A percentile compares a stretch with the other conserved stretches of the same genome.
Evolutionary conservation across 2,888 invertebrate genomes (phyloP).

Genomic region (Lepetodrilus schrolli): DNA sequence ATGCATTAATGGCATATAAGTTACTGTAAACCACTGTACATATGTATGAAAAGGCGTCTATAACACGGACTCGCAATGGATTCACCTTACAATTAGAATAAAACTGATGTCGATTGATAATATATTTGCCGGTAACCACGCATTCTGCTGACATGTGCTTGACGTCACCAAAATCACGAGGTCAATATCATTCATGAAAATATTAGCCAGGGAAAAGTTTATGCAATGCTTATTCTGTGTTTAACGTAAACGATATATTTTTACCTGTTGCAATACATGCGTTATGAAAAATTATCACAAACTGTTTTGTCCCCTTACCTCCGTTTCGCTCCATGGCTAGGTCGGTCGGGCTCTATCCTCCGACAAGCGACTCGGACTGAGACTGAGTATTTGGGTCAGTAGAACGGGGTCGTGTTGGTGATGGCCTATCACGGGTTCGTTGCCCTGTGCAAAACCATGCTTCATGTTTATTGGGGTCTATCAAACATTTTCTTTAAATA

Average conservation of each 20-base stretch:
- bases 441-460: constrained; percentile 22
- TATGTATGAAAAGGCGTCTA: too few species aligned
- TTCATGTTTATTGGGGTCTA: too few species aligned
- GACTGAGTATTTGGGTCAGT: constrained; percentile 18
- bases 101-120: neutral
- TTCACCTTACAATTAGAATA: neutral
- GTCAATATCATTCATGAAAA: constrained; percentile 19
- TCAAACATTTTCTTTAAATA: too few species aligned
- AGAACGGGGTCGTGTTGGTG: neutral
- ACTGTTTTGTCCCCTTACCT: neutral
- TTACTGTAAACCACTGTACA: too few species aligned
- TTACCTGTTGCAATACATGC: neutral
- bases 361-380: neutral
- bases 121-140: neutral
- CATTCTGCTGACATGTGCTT: constrained; percentile 17
- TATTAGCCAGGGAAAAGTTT: neutral
- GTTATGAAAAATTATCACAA: neutral
- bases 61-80: too few species aligned
- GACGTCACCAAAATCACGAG: constrained; percentile 23
- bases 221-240: neutral
- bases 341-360: neutral
- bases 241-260: neutral
- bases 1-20: neutral
- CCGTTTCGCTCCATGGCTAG: neutral
- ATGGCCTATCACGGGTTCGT: constrained; percentile 2